Evolutionary conservation across 2,888 invertebrate genomes (phyloP).

Genomic region (Dryococelus australis): DNA sequence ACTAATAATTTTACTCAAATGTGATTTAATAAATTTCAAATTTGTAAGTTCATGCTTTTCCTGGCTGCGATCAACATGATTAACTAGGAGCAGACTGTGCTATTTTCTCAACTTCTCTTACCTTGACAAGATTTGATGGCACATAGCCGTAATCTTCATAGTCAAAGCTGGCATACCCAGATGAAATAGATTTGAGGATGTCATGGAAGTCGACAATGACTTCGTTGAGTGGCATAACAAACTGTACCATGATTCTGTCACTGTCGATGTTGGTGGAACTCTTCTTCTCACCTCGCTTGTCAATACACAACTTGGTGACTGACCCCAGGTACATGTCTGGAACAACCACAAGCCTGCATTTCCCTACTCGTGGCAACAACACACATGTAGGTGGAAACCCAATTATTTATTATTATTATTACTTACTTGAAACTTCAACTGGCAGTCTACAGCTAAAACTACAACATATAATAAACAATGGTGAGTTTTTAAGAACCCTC

Average conservation of each 20-base stretch:
- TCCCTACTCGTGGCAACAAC: conserved; percentile 19
- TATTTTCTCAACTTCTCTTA: conserved; percentile 57
- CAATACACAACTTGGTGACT: conserved; percentile 76
- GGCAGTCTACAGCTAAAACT: no score
- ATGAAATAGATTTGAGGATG: conserved; percentile 83
- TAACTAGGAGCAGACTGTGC: no score
- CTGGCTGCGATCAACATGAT: no score
- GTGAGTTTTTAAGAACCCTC: no score
- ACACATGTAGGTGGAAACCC: not conserved
- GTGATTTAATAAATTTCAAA: no score
- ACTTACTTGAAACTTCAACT: no score
- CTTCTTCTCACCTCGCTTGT: conserved; percentile 75
- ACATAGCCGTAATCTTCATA: conserved; percentile 88
- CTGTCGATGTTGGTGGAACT: conserved; percentile 82
- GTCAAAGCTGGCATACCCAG: conserved; percentile 96
- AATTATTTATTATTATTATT: no score
- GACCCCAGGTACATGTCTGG: conserved; percentile 71
- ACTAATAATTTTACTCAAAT: no score
- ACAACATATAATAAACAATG: no score
- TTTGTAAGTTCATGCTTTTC: no score
- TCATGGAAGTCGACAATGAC: conserved; percentile 96
- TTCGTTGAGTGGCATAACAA: conserved; percentile 88
- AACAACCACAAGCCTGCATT: conserved; percentile 33
- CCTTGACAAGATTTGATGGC: conserved; percentile 78
- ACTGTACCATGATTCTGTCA: conserved; percentile 80